Evolutionary conservation across 2,888 invertebrate genomes (phyloP).

Genomic region (Adelphocoris suturalis): DNA sequence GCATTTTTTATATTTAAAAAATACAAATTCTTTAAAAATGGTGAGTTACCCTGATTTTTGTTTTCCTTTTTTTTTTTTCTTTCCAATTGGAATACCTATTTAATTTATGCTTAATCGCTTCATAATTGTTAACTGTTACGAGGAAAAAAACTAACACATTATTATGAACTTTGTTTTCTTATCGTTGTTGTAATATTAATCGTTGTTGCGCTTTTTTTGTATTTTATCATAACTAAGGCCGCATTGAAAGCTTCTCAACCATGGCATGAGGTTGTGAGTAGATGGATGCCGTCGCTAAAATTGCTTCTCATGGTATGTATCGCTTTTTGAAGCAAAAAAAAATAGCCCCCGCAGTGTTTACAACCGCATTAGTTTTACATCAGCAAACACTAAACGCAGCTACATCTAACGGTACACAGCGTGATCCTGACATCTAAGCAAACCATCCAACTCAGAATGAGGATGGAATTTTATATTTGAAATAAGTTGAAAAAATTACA

Average conservation of each 20-base stretch:
- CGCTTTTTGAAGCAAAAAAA: conserved; percentile 66
- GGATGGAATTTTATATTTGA: too few species aligned
- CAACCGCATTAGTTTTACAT: conserved; percentile 12
- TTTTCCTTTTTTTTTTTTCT: conserved; percentile 55
- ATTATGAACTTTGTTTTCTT: conserved; percentile 46
- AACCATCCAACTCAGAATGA: too few species aligned
- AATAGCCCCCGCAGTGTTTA: neutral
- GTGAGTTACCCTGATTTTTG: conserved; percentile 66
- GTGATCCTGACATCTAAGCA: neutral
- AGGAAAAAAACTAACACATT: neutral
- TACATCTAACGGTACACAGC: neutral
- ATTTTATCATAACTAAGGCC: conserved; percentile 57
- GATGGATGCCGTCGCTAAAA: conserved; percentile 59
- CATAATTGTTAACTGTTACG: conserved; percentile 48
- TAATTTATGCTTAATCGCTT: neutral
- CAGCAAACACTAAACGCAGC: conserved; percentile 60
- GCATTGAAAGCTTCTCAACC: conserved; percentile 59
- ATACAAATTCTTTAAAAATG: conserved; percentile 48
- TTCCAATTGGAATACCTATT: conserved; percentile 15
- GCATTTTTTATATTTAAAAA: neutral
- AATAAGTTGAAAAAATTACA: too few species aligned
- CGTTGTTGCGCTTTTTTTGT: conserved; percentile 38
- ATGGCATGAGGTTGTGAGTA: conserved; percentile 68
- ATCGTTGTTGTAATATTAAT: conserved; percentile 6
- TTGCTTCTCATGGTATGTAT: conserved; percentile 74